phyloP scores from a whole-genome alignment of 1,140 invertebrate species.

The Cotesia glomerata region DNA sequence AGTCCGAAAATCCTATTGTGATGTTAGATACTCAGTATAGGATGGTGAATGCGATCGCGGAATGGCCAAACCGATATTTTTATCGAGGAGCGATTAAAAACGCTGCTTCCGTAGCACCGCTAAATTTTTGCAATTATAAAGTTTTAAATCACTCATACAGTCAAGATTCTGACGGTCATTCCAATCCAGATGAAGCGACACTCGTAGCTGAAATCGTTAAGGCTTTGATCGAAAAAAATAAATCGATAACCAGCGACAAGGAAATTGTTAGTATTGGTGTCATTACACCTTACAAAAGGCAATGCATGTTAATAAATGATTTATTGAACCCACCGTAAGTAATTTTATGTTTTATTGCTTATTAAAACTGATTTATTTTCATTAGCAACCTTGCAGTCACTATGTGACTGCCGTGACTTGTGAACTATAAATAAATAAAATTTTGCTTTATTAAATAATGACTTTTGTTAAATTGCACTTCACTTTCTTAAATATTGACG shows the following conservation, averaged over 20 bases:
- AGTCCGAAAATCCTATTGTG: constrained; percentile 57
- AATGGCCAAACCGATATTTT: constrained; percentile 75
- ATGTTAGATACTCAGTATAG: constrained; percentile 78
- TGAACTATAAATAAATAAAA: no score
- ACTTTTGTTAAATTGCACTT: no score
- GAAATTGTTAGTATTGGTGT: background rate
- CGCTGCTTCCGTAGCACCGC: constrained; percentile 38
- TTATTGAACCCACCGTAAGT: background rate
- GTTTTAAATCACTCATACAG: constrained; percentile 63
- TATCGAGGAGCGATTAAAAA: constrained; percentile 72
- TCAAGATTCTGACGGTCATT: constrained; percentile 36
- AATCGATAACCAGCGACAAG: background rate
- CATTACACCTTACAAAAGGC: background rate
- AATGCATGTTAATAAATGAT: background rate
- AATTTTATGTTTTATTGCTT: background rate
- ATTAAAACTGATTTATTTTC: no score
- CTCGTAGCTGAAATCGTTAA: background rate
- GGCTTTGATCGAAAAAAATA: background rate
- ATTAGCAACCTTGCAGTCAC: no score
- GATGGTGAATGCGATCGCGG: constrained; percentile 79
- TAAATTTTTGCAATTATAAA: constrained; percentile 63
- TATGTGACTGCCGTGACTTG: no score
- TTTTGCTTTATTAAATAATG: no score
- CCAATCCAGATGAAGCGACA: background rate
- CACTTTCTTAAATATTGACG: no score